These are phyloP conservation scores for Nymphalis polychloros DNA, from an alignment of 2,888 invertebrate genomes.

Conservation along the genomic window DNA sequence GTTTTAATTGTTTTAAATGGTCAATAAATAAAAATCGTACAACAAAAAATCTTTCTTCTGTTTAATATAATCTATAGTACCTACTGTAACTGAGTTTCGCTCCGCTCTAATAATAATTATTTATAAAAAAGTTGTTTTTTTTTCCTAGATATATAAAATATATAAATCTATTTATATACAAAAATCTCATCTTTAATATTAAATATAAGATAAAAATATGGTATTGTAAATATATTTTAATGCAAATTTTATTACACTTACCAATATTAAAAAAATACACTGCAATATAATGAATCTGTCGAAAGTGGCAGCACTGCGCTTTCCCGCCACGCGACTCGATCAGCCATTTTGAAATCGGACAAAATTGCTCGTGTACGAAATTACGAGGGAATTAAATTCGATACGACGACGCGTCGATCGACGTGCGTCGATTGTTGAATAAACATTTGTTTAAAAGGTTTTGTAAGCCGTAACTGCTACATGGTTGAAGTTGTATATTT, in stretches of 20 bases:
- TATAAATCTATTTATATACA: too few relatives aligned
- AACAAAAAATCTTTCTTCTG: too few relatives aligned
- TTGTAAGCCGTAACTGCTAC: not conserved
- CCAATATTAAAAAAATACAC: conserved; percentile 13
- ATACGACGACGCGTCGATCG: conserved; percentile 43
- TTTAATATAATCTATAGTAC: too few relatives aligned
- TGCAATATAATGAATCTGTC: conserved; percentile 31
- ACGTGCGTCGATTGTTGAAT: conserved; percentile 42
- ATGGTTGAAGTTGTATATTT: not conserved
- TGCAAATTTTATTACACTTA: not conserved
- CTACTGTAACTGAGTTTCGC: too few relatives aligned
- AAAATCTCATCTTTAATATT: too few relatives aligned
- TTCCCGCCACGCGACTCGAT: conserved; percentile 45
- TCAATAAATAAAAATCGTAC: too few relatives aligned
- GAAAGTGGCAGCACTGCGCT: conserved; percentile 32
- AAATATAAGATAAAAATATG: not conserved
- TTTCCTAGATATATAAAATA: too few relatives aligned
- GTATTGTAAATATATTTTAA: not conserved
- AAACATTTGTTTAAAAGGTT: conserved; percentile 49
- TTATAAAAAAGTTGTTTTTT: too few relatives aligned
- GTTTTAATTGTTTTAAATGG: too few relatives aligned
- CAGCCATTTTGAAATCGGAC: conserved; percentile 58
- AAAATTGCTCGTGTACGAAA: conserved; percentile 55
- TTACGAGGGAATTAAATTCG: conserved; percentile 60
- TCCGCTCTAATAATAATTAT: too few relatives aligned